Base-by-base conservation (phyloP, 2,797 vertebrate genomes). In the Leucoraja ocellata region DNA sequence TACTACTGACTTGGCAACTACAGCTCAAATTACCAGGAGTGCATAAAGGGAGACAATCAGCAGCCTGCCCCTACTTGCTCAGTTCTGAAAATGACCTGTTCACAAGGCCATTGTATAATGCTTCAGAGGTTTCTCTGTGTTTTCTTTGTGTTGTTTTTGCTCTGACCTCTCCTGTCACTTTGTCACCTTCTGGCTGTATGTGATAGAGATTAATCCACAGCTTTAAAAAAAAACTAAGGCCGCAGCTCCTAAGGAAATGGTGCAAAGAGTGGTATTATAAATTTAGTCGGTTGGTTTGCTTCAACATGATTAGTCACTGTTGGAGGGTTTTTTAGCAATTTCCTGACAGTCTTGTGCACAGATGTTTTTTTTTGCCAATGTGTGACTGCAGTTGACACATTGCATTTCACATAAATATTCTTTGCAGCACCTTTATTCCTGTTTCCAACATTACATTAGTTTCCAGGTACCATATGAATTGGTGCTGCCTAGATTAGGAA, bases 191-290 rank as follows among this genome's bases (percentile, higher is more conserved):
- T 92, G 68, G 90, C 73, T 46, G 71, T 16, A 54, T 92, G 46
- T 92, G 90, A 76, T 92, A 92, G 36, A 58, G 90, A 92, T 92
- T 71, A 92, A 92, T 54, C 68, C 76, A 28, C 2, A 9, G 39
- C 73, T 91, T 14, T n/a, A 76, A 54, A 54, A 91, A 54, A 91
- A 92, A 91, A 91, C 36, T 74, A 91, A 76, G 39, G 71, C 23
- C 71, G 73, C 90, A 76, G 39, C 13, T 74, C 13, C 90, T 92
- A 54, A 92, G 90, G 90, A 92, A 92, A 92, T 92, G 90, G 71
- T 92, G 90, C 90, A 74, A 91, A 91, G 90, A 76, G 90, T 92
- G 71, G 39, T 76, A 74, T 74, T 92, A 92, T 92, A 92, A 92
- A 92, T 92, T 92, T 76, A 92, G 90, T 92, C 39, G 68, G 90